phyloP scores from a whole-genome alignment of 2,113 vertebrate genomes.

The Brachyhypopomus occidentalis region DNA sequence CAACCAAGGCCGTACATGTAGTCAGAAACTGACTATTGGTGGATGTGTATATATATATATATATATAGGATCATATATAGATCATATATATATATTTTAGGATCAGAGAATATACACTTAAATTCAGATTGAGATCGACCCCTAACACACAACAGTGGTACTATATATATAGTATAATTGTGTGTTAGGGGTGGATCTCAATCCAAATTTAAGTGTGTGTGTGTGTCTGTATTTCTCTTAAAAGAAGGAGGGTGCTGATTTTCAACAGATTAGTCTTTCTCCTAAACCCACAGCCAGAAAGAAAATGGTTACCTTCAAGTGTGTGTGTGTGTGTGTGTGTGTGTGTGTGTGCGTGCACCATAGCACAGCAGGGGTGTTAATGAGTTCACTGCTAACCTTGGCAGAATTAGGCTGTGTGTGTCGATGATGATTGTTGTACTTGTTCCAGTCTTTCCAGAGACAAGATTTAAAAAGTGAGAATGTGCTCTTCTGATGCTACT shows the following conservation, averaged over 20 bases:
- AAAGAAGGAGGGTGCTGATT: conserved; percentile 4
- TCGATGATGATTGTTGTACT: background rate
- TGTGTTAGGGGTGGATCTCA: background rate
- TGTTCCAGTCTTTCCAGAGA: too few species aligned
- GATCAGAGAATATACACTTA: too few species aligned
- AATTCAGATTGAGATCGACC: too few species aligned
- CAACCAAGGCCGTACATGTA: conserved; percentile 4
- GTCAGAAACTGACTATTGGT: too few species aligned
- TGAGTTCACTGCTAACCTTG: background rate
- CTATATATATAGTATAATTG: background rate
- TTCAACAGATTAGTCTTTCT: conserved; percentile 40
- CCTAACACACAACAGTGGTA: too few species aligned
- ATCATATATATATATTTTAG: too few species aligned
- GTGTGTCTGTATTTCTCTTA: conserved; percentile 1
- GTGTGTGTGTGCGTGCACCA: background rate
- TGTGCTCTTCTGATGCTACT: too few species aligned
- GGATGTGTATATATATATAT: too few species aligned
- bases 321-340: conserved; percentile 8
- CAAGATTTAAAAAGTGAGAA: too few species aligned
- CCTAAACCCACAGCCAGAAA: conserved; percentile 27
- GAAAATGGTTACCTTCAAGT: background rate
- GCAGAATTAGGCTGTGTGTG: background rate
- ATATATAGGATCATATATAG: too few species aligned
- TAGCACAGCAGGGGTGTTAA: background rate
- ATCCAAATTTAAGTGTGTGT: conserved; percentile 10